Evolutionary conservation across 2,797 vertebrate genomes (phyloP), one percentile per base, ranked within the genome.

Genomic region (Scleropages formosus): DNA sequence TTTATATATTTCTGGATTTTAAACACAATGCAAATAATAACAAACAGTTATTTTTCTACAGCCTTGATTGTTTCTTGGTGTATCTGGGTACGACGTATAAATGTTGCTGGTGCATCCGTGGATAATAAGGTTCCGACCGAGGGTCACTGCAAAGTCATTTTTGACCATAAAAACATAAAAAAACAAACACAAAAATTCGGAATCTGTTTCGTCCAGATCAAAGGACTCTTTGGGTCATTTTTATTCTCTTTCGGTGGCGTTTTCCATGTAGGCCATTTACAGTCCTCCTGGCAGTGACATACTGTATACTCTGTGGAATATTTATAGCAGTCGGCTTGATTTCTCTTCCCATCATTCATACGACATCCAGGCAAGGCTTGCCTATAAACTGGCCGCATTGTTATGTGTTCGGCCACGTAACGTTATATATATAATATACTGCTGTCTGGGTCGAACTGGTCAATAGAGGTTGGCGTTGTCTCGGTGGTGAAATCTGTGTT

Each of bases 401-500:
- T 31, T 70, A 70, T 27, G 15, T 70, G 10, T 31, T 24, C 49
- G 3, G 24, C 68, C 53, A 49, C 49, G 68, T 31, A n/a, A n/a
- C n/a, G n/a, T 56, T 64, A 66, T 46, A 66, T 66, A 56, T 70
- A 15, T 70, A 56, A 70, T 70, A 56, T 70, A 70, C 49, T 31
- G 27, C 68, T 24, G 15, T 22, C 26, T 15, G 49, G 47, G 44
- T 56, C 10, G 68, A 49, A 15, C 53, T 31, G 13, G 24, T 70
- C 68, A 56, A 51, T 70, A 70, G n/a, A 16, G 49, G 68, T 53
- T 56, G 24, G 24, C 22, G 31, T 22, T 51, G 68, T 70, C 47
- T 70, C 47, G n/a, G 68, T 70, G 31, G 16, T 70, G 68, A 70
- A 70, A 70, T 53, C 68, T 56, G 46, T 70, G 22, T 70, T 69